Evolutionary conservation across 2,888 invertebrate genomes (phyloP), one percentile per base, ranked within the genome.

Genomic region (Neuroscelio doddi): DNA sequence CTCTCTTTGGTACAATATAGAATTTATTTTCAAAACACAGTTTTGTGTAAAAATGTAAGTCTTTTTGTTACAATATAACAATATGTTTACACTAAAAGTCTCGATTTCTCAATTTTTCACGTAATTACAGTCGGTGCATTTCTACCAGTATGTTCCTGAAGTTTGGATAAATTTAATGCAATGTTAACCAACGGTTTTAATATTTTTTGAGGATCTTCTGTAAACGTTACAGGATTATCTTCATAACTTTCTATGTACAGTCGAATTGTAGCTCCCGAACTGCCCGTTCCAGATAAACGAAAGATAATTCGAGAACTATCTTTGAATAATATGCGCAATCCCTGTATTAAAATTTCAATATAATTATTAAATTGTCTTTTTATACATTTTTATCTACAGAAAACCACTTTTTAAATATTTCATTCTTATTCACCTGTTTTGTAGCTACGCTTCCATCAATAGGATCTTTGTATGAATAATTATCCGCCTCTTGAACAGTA

Each of bases 261-360:
- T 41, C 99, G 90, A 76, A 99, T 94, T 1, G 99, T 99, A 16
- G 99, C 98, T 0, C 99, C 99, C 30, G 94, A 93, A 81, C 98
- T 98, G 68, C 99, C 99, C 0, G 99, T 99, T 14, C 99, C 99
- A 79, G 98, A 98, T 63, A 99, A 88, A 36, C 99, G 90, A 86
- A 94, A 90, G 63, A 99, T 93, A 70, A 99, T 89, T 41, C 99
- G 90, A 0, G 98, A 97, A 1, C 97, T 97, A 83, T 98, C 97
- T 72, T 91, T 92, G 84, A 99, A 98, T 41, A 98, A 89, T 42
- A 99, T 90, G 69, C 98, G 90, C 15, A 99, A 88, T 49, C 99
- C 99, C 93, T 97, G 85, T 0, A 78, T 77, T 72, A 58, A 39
- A 65, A 52, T 14, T 21, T 27, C 21, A 46, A 38, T 26, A 17